Base-by-base conservation (phyloP, 1,140 invertebrate genomes). In the Triops longicaudatus region DNA sequence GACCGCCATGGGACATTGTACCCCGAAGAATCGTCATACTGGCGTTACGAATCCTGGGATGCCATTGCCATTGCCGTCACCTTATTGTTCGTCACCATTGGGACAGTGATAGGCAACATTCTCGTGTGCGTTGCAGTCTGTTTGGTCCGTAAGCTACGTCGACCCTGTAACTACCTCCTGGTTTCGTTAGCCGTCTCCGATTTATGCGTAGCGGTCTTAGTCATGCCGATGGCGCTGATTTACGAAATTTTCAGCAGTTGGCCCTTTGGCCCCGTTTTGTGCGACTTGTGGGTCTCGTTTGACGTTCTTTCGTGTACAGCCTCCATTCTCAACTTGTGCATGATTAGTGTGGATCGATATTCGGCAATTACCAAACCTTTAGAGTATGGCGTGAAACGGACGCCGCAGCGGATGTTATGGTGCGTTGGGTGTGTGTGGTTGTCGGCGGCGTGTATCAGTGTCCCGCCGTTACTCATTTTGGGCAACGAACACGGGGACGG, bases 341-440 rank as follows among this genome's bases (percentile, higher is more conserved):
- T 94, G 89, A 95, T 97, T 83, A 93, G 92, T 28, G 88, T 96
- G 41, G 94, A 97, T 83, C 85, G 94, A 73, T 96, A 95, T 84
- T 92, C 93, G 83, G 94, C 95, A 26, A 97, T 97, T 73, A 96
- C 93, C 10, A 93, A 94, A 81, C 94, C 94, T 10, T 84, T 97
- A 76, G 92, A 95, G 81, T 95, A 96, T 83, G 93, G 93, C 10
- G 92, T 94, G 4, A 93, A 93, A 82, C 88, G 94, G 76, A 95
- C 93, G 1, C 92, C 93, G 0, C 87, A 88, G 73, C 88, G 94
- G 72, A 95, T 96, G 90, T 89, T 93, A 77, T 85, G 91, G 63
- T 94, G 93, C 83, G 92, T 97, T 72, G 88, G 90, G 63, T 84
- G 93, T n/a, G 94, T 97, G 41, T 97, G 95, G 95, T 85, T 94